Percentiles rank a stretch among this genome's conserved stretches.
Evolutionary conservation across 92 coral and sea anemone species (phyloP).

Genomic region (Siderastrea radians): DNA sequence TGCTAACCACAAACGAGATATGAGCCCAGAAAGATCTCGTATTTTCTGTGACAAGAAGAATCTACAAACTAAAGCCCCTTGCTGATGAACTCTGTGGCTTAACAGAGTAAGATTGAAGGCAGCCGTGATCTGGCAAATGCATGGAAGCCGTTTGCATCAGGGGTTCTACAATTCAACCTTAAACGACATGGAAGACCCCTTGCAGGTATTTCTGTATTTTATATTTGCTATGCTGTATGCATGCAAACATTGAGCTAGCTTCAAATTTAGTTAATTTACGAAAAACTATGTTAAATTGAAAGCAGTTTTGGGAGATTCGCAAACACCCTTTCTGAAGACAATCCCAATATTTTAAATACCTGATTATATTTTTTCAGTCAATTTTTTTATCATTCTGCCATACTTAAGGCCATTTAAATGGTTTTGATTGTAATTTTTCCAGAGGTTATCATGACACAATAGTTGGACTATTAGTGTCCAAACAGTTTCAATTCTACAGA

Average conservation of each 20-base stretch:
- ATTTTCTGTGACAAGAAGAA: conserved; percentile 37
- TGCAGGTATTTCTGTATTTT: conserved; percentile 21
- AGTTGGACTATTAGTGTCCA: no score
- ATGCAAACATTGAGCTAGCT: no score
- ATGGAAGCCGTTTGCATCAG: conserved; percentile 44
- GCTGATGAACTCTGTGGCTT: conserved; percentile 41
- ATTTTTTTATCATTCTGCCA: no score
- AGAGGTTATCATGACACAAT: no score
- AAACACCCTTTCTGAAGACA: no score
- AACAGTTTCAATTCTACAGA: no score
- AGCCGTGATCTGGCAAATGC: conserved; percentile 43
- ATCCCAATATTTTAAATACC: no score
- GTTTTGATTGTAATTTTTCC: no score
- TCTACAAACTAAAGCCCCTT: conserved; percentile 49
- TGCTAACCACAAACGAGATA: conserved; percentile 46
- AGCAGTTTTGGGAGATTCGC: no score
- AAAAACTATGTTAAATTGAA: neutral
- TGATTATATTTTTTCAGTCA: no score
- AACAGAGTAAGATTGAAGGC: conserved; percentile 31
- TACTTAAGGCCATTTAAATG: no score
- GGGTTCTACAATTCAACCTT: conserved; percentile 42
- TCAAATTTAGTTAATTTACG: neutral
- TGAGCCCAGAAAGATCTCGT: conserved; percentile 56
- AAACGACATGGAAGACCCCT: conserved; percentile 66
- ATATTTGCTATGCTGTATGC: no score